Evolutionary conservation across 2,888 invertebrate genomes (phyloP).

Genomic region (Odontocolon sp.): DNA sequence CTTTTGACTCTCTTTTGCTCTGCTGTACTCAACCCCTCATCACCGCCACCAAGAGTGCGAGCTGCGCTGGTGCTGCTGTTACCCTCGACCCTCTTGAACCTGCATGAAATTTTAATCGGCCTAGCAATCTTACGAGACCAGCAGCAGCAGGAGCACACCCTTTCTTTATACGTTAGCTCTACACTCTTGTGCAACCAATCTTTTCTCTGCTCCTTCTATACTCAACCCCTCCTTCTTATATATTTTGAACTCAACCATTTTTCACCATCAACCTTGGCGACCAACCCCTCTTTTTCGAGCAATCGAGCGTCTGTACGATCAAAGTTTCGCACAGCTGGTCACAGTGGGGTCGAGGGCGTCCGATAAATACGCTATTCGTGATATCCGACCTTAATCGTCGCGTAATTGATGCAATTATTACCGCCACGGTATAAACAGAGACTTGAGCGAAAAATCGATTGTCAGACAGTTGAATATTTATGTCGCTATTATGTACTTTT

Average conservation of each 20-base stretch:
- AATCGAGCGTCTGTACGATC: background rate
- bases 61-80: slow-evolving; percentile 31
- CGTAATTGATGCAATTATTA: slow-evolving; percentile 37
- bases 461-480: slow-evolving; percentile 17
- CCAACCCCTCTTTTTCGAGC: slow-evolving; percentile 29
- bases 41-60: slow-evolving; percentile 31
- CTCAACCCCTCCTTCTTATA: slow-evolving; percentile 16
- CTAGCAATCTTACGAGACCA: slow-evolving; percentile 53
- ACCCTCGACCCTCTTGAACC: slow-evolving; percentile 54
- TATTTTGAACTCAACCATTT: slow-evolving; percentile 38
- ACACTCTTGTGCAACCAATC: slow-evolving; percentile 24
- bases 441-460: background rate
- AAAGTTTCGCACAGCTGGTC: background rate
- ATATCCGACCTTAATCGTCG: slow-evolving; percentile 28
- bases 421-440: background rate
- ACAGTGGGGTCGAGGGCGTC: slow-evolving; percentile 15
- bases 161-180: slow-evolving; percentile 24
- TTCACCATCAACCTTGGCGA: slow-evolving; percentile 27
- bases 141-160: slow-evolving; percentile 40
- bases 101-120: slow-evolving; percentile 66
- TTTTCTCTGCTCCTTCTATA: slow-evolving; percentile 20
- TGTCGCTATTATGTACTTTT: background rate
- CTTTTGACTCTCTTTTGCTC: slow-evolving; percentile 33
- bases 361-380: slow-evolving; percentile 26
- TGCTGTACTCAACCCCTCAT: slow-evolving; percentile 31